Conservation (phyloP, 2,888 invertebrate genomes). For the Zaprionus bogoriensis region DNA sequence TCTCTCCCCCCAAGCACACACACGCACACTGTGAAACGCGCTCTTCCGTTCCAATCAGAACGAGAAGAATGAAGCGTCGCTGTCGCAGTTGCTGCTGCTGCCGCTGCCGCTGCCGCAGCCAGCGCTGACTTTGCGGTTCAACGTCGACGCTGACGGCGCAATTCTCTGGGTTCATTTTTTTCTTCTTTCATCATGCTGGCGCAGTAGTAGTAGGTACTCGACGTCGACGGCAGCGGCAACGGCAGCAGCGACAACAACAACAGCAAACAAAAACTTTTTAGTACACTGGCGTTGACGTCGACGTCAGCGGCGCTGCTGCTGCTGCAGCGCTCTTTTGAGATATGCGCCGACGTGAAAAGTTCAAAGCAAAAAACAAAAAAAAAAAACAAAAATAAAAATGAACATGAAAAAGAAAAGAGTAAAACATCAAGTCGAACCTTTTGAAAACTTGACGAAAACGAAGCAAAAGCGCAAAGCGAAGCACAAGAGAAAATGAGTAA, state of each 20-base stretch:
- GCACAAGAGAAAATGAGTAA: slow-evolving; percentile 13
- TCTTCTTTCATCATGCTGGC: too few relatives aligned
- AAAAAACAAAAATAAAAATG: not conserved
- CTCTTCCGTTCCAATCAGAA: slow-evolving; percentile 70
- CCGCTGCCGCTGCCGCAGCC: slow-evolving; percentile 2
- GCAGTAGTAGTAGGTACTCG: too few relatives aligned
- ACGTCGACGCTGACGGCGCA: slow-evolving; percentile 15
- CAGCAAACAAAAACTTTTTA: slow-evolving; percentile 54
- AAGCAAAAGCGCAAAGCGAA: slow-evolving; percentile 47
- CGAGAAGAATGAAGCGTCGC: slow-evolving; percentile 47
- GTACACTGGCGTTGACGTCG: slow-evolving; percentile 24
- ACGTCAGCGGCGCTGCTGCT: slow-evolving; percentile 16
- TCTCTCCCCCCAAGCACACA: slow-evolving; percentile 5
- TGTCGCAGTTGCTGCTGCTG: not conserved
- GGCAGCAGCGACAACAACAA: slow-evolving; percentile 35
- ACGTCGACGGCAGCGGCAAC: too few relatives aligned
- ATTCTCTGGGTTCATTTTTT: slow-evolving; percentile 50
- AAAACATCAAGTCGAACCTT: slow-evolving; percentile 49
- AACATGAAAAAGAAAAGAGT: not conserved
- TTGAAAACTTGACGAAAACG: slow-evolving; percentile 69
- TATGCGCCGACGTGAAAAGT: slow-evolving; percentile 65
- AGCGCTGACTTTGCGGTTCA: slow-evolving; percentile 4
- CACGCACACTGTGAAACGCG: slow-evolving; percentile 41
- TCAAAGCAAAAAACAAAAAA: slow-evolving; percentile 45
- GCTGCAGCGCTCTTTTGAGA: slow-evolving; percentile 26